Percentiles rank a stretch among this genome's conserved stretches.
Conservation (phyloP, 2,888 invertebrate species). For the Peribatodes rhomboidaria region DNA sequence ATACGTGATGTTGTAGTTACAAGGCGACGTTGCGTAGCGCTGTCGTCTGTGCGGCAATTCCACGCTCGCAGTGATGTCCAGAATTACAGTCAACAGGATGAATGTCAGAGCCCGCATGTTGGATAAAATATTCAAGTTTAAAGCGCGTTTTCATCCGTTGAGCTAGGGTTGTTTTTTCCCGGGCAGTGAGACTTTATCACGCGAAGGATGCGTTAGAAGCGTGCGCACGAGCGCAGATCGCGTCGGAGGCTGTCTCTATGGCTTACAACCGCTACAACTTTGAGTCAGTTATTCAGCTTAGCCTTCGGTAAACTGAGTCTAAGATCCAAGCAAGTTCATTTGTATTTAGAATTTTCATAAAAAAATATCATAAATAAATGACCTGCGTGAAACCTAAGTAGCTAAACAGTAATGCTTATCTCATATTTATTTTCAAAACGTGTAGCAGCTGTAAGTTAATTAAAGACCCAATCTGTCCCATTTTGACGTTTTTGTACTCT, state of each 20-base stretch:
- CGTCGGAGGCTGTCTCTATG: constrained; percentile 72
- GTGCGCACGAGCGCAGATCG: constrained; percentile 79
- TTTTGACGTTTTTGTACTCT: too few relatives aligned
- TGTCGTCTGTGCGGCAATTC: constrained; percentile 51
- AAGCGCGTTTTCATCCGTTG: constrained; percentile 3
- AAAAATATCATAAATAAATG: too few relatives aligned
- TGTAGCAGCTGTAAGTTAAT: too few relatives aligned
- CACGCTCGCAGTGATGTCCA: constrained; percentile 55
- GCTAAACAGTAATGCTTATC: too few relatives aligned
- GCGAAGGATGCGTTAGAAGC: constrained; percentile 59
- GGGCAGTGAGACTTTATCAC: constrained; percentile 42
- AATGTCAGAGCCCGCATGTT: constrained; percentile 53
- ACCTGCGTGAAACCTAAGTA: too few relatives aligned
- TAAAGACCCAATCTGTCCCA: too few relatives aligned
- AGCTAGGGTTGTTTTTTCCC: constrained; percentile 26
- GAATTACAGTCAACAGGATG: constrained; percentile 58
- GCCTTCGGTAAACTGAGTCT: too few relatives aligned
- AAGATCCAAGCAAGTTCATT: too few relatives aligned
- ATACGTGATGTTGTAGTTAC: constrained; percentile 61
- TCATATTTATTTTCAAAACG: too few relatives aligned
- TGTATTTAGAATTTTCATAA: too few relatives aligned
- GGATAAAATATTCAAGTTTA: constrained; percentile 44
- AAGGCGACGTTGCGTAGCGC: constrained; percentile 52
- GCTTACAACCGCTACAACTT: constrained; percentile 50
- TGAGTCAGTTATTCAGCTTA: constrained; percentile 24